Percentiles rank a stretch among this genome's conserved stretches.
Conservation (phyloP, 2,113 vertebrate genomes). For the Antechinus flavipes region DNA sequence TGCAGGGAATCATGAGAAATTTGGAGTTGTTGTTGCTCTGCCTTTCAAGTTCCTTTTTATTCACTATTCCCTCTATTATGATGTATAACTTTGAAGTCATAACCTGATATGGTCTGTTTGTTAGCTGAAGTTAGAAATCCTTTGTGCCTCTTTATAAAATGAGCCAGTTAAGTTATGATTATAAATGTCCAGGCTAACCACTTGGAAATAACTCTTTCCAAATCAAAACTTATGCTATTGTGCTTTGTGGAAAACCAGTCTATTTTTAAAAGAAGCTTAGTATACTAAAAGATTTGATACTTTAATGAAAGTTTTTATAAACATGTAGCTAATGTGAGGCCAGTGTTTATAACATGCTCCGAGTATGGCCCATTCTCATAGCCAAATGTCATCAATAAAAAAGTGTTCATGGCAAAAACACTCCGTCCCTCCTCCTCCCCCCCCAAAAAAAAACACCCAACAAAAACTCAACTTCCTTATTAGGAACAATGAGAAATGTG, state of each 20-base stretch:
- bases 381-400: slow-evolving; percentile 24
- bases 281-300: slow-evolving; percentile 32
- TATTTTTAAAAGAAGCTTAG: slow-evolving; percentile 46
- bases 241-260: slow-evolving; percentile 25
- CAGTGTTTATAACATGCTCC: slow-evolving; percentile 44
- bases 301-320: slow-evolving; percentile 57
- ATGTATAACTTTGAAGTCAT: neutral
- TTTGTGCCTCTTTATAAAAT: slow-evolving; percentile 46
- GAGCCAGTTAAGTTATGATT: slow-evolving; percentile 47
- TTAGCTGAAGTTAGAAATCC: slow-evolving; percentile 55
- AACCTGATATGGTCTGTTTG: slow-evolving; percentile 20
- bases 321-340: neutral
- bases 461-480: neutral
- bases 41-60: neutral
- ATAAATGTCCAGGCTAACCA: slow-evolving; percentile 28
- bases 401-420: slow-evolving; percentile 7
- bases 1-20: neutral
- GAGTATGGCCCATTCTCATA: neutral
- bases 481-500: slow-evolving; percentile 9
- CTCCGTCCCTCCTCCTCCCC: too few relatives aligned
- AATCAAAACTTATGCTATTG: neutral
- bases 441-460: too few relatives aligned
- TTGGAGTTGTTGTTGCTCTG: neutral
- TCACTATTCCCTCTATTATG: neutral
- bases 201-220: slow-evolving; percentile 13